phyloP scores from a whole-genome alignment of 1,140 invertebrate genomes.

The Tetramorium simillimum region DNA sequence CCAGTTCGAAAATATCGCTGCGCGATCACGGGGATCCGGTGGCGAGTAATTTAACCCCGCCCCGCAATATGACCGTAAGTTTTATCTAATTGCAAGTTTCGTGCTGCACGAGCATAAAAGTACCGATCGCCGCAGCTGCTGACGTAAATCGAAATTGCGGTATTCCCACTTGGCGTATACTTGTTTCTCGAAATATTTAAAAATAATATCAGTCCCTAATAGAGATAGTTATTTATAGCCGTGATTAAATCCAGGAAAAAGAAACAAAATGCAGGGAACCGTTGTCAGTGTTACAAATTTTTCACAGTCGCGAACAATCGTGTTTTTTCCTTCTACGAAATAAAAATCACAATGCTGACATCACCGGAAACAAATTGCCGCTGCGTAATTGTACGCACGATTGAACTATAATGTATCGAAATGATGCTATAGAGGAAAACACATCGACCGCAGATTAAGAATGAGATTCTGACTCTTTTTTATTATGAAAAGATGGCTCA shows the following conservation, averaged over 20 bases:
- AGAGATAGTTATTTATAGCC: neutral
- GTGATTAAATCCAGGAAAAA: neutral
- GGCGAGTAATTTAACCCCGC: slow-evolving; percentile 5
- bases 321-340: slow-evolving; percentile 4
- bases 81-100: slow-evolving; percentile 22
- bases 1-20: slow-evolving; percentile 7
- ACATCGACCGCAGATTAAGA: neutral
- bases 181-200: neutral
- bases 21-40: neutral
- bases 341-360: neutral
- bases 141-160: slow-evolving; percentile 36
- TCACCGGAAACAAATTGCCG: neutral
- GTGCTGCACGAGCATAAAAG: neutral
- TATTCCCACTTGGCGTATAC: neutral
- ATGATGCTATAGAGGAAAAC: neutral
- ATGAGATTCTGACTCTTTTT: neutral
- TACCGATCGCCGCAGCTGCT: neutral
- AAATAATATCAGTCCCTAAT: neutral
- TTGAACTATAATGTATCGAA: slow-evolving; percentile 8
- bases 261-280: neutral
- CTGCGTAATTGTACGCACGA: slow-evolving; percentile 1
- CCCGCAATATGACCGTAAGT: neutral
- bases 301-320: neutral
- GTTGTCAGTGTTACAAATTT: neutral
- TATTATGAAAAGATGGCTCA: neutral